A percentile compares a stretch with the other conserved stretches of the same genome.
Conservation (phyloP, 1,140 invertebrate genomes). For the Tenebrio molitor region DNA sequence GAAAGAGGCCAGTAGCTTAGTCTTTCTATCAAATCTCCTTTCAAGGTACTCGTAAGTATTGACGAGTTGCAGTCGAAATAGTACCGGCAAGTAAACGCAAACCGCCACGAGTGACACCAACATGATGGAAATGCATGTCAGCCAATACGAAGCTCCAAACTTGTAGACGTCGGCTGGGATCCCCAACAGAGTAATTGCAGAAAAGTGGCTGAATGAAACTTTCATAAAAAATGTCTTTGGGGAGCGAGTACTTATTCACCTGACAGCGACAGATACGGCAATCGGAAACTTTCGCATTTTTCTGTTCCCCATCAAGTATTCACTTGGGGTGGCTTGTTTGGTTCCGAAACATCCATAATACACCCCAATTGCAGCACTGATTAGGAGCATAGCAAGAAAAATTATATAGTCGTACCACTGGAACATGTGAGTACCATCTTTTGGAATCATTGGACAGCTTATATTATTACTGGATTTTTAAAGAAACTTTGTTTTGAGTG, state of each 20-base stretch:
- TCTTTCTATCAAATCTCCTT: slow-evolving; percentile 68
- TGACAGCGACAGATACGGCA: slow-evolving; percentile 72
- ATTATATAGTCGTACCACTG: slow-evolving; percentile 68
- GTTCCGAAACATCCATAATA: slow-evolving; percentile 74
- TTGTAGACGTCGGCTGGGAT: slow-evolving; percentile 84
- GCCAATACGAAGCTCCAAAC: slow-evolving; percentile 78
- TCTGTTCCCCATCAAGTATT: slow-evolving; percentile 75
- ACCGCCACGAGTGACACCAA: neutral
- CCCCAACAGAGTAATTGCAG: slow-evolving; percentile 82
- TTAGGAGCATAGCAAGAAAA: slow-evolving; percentile 69
- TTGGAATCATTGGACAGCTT: neutral
- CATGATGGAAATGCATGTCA: slow-evolving; percentile 45
- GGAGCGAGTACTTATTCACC: slow-evolving; percentile 60
- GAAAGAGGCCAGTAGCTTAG: slow-evolving; percentile 72
- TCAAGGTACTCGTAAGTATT: slow-evolving; percentile 84
- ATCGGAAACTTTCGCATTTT: slow-evolving; percentile 72
- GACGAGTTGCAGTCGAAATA: slow-evolving; percentile 79
- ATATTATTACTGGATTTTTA: neutral
- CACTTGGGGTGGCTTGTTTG: slow-evolving; percentile 69
- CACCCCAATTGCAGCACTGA: slow-evolving; percentile 73
- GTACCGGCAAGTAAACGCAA: slow-evolving; percentile 73
- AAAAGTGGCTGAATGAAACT: slow-evolving; percentile 75
- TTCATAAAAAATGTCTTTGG: neutral
- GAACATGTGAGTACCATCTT: slow-evolving; percentile 13
- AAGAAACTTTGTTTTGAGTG: no score